Evolutionary conservation across 2,113 vertebrate genomes (phyloP).

Genomic region (Fukomys damarensis): DNA sequence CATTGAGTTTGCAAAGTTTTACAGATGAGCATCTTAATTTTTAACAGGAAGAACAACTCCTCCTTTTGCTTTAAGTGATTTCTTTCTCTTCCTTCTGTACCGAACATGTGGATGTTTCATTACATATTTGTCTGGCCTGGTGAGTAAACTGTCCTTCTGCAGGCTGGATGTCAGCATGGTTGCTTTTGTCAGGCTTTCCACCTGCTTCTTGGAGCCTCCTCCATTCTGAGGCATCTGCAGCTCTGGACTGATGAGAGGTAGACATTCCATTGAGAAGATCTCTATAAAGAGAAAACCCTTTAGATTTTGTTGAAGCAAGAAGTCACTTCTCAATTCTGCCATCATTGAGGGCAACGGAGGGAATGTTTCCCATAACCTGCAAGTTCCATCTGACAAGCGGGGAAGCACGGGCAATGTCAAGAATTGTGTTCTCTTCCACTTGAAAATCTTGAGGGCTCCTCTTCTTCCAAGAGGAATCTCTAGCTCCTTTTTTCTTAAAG

Average conservation of each 20-base stretch:
- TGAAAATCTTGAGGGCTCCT: constrained; percentile 5
- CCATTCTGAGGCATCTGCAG: neutral
- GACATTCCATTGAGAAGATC: neutral
- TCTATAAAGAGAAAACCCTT: constrained; percentile 6
- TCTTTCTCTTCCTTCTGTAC: neutral
- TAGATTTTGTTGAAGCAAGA: constrained; percentile 24
- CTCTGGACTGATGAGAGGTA: neutral
- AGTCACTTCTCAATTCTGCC: neutral
- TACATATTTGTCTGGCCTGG: neutral
- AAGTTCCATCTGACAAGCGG: neutral
- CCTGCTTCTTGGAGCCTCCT: neutral
- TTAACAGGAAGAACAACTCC: neutral
- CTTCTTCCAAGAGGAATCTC: neutral
- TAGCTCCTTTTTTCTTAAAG: neutral
- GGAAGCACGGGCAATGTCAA: neutral
- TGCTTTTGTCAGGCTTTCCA: neutral
- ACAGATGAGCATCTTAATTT: constrained; percentile 25
- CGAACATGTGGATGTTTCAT: neutral
- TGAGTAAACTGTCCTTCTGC: neutral
- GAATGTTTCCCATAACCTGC: neutral
- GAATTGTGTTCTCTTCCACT: neutral
- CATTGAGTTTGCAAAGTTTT: constrained; percentile 7
- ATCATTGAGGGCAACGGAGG: neutral
- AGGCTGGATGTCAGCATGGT: neutral
- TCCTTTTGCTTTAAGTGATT: constrained; percentile 12